These are phyloP conservation scores for Eilema caniola DNA, from an alignment of 2,888 invertebrate genomes.

Conservation along the genomic window DNA sequence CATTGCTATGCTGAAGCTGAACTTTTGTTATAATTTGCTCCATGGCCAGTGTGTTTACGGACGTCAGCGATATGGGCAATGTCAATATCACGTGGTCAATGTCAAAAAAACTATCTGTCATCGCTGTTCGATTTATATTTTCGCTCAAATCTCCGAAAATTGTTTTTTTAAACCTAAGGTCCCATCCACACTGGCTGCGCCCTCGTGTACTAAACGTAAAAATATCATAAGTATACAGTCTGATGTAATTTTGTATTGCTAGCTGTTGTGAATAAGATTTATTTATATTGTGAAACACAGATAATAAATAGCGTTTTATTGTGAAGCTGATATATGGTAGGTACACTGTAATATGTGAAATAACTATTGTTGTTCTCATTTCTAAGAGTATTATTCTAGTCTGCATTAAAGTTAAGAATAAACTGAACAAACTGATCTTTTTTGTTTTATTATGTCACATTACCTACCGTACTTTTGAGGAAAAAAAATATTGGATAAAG, in stretches of 20 bases:
- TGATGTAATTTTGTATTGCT: conserved; percentile 86
- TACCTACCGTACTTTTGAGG: no score
- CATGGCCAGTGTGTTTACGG: conserved; percentile 47
- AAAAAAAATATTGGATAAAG: no score
- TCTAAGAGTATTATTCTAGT: conserved; percentile 88
- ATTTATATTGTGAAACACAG: conserved; percentile 84
- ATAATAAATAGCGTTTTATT: conserved; percentile 86
- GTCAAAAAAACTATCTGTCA: background rate
- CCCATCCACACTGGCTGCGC: conserved; percentile 57
- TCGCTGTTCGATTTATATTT: conserved; percentile 3
- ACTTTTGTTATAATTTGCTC: conserved; percentile 39
- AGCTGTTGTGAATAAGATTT: conserved; percentile 87
- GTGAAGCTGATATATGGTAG: conserved; percentile 84
- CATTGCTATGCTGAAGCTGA: background rate
- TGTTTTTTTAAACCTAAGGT: conserved; percentile 22
- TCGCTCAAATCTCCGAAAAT: conserved; percentile 7
- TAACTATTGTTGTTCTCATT: conserved; percentile 87
- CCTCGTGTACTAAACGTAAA: conserved; percentile 51
- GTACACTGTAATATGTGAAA: conserved; percentile 85
- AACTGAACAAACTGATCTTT: conserved; percentile 79
- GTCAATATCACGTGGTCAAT: background rate
- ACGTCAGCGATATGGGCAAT: background rate
- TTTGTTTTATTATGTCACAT: conserved; percentile 61
- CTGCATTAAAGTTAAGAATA: conserved; percentile 87
- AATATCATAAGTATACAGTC: conserved; percentile 68